Base-by-base conservation (phyloP, 2,113 vertebrate genomes). In the Phocoena phocoena region DNA sequence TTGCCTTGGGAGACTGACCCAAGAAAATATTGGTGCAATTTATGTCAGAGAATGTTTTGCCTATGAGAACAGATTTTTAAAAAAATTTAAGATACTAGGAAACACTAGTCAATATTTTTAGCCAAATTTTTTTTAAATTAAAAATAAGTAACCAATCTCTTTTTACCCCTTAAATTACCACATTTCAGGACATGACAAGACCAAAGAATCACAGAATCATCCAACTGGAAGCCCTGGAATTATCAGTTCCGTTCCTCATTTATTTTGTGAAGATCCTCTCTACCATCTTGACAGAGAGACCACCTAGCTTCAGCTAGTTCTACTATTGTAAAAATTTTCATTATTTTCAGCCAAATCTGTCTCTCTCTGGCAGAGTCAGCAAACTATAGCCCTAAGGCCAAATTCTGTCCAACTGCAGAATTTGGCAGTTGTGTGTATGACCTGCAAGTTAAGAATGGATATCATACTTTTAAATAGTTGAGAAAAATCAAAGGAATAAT, bases 21-120 rank as follows among this genome's bases (percentile, higher is more conserved):
- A 77, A 50, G 15, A 50, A 77, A 77, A 53, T 47, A 53, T 53
- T 77, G 44, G 28, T 53, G 33, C 31, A 31, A 53, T 11, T 50
- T 77, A 33, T 53, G 47, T 77, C 74, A 77, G 44, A 77, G 74
- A 53, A 31, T 77, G 18, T 50, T 77, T 77, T 33, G 47, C 44
- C 44, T 50, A 77, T 33, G 28, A 53, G 44, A 77, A 77, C 15
- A 50, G 44, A 33, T 33, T 77, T 77, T 50, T 33, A 23, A 31
- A 50, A 50, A 53, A 53, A 7, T 90, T 58, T 70, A 58, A 95
- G 8, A 70, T 47, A 55, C 3, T 91, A 18, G 7, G 4, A 58
- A 93, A 95, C 83, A 71, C 33, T 31, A 63, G 28, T 55, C 17
- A 85, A 25, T 60, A 58, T 86, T 86, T 95, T 73, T 23, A 96